Conservation (phyloP, 92 coral and sea anemone species). For the Epizoanthus rinbou region DNA sequence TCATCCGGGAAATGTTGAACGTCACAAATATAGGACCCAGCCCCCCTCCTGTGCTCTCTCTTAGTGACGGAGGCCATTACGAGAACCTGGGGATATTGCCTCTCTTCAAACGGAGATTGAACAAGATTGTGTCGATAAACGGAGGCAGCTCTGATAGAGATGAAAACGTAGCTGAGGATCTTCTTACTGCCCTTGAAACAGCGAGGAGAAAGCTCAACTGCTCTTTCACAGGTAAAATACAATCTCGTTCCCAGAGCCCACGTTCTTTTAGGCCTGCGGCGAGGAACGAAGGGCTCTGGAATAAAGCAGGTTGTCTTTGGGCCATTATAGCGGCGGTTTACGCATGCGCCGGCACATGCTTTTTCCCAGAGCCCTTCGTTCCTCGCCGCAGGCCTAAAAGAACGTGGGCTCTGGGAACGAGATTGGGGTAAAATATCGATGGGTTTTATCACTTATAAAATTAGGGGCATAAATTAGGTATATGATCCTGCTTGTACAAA, state of each 20-base stretch:
- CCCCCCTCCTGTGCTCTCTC: constrained; percentile 61
- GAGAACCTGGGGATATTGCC: constrained; percentile 68
- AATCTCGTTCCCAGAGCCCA: too few species aligned
- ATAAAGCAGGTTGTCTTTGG: too few species aligned
- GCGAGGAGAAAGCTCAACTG: constrained; percentile 65
- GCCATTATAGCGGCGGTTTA: too few species aligned
- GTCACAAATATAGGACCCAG: constrained; percentile 53
- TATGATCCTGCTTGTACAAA: too few species aligned
- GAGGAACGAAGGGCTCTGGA: too few species aligned
- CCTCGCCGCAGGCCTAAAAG: too few species aligned
- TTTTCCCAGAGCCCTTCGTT: too few species aligned
- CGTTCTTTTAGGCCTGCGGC: too few species aligned
- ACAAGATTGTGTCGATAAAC: constrained; percentile 54
- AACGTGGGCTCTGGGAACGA: too few species aligned
- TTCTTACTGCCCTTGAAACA: constrained; percentile 48
- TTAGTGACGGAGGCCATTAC: constrained; percentile 73
- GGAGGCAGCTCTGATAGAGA: constrained; percentile 37
- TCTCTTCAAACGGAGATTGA: constrained; percentile 47
- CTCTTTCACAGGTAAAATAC: constrained; percentile 60
- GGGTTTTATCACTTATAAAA: too few species aligned
- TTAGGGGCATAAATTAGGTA: too few species aligned
- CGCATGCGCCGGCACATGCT: too few species aligned
- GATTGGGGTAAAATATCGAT: constrained; percentile 23
- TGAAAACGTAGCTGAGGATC: constrained; percentile 29
- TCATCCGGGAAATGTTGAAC: constrained; percentile 48